phyloP scores from a whole-genome alignment of 1,140 invertebrate species.

The Aethina tumida region DNA sequence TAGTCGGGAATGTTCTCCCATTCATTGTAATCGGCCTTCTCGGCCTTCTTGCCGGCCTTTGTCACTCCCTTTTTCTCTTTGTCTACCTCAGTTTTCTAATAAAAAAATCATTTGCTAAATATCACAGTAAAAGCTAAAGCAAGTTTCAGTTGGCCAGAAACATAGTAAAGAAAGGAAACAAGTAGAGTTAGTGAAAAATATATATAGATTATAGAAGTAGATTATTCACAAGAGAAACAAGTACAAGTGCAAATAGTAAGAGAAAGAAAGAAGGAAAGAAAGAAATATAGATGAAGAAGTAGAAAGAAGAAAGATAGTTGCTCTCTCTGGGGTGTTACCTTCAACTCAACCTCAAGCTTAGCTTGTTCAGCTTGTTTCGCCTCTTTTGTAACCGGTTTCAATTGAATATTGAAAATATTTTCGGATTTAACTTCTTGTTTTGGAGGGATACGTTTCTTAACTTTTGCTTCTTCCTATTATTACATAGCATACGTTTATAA shows the following conservation, averaged over 20 bases:
- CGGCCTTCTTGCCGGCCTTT: slow-evolving; percentile 32
- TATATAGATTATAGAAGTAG: slow-evolving; percentile 6
- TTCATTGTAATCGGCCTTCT: slow-evolving; percentile 46
- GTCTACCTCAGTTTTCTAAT: slow-evolving; percentile 36
- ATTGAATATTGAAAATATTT: slow-evolving; percentile 46
- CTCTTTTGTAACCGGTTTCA: slow-evolving; percentile 48
- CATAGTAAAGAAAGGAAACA: slow-evolving; percentile 5
- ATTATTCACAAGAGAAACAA: slow-evolving; percentile 10
- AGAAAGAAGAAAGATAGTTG: slow-evolving; percentile 11
- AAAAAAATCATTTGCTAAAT: slow-evolving; percentile 8
- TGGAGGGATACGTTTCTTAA: slow-evolving; percentile 42
- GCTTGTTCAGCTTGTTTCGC: slow-evolving; percentile 32
- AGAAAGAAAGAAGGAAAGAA: slow-evolving; percentile 12
- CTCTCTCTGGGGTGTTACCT: slow-evolving; percentile 27
- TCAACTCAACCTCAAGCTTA: slow-evolving; percentile 29
- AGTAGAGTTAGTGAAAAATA: slow-evolving; percentile 2
- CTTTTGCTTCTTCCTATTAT: slow-evolving; percentile 33
- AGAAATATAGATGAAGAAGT: slow-evolving; percentile 14
- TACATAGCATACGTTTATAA: slow-evolving; percentile 6
- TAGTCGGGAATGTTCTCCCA: slow-evolving; percentile 68
- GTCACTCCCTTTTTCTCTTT: slow-evolving; percentile 29
- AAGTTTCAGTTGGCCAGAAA: slow-evolving; percentile 1
- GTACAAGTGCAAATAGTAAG: slow-evolving; percentile 10
- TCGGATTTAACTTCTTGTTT: slow-evolving; percentile 47
- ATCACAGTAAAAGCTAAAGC: background rate